Evolutionary conservation across 1,140 invertebrate genomes (phyloP), one percentile per base, ranked within the genome.

Genomic region (Meteorus sp.): DNA sequence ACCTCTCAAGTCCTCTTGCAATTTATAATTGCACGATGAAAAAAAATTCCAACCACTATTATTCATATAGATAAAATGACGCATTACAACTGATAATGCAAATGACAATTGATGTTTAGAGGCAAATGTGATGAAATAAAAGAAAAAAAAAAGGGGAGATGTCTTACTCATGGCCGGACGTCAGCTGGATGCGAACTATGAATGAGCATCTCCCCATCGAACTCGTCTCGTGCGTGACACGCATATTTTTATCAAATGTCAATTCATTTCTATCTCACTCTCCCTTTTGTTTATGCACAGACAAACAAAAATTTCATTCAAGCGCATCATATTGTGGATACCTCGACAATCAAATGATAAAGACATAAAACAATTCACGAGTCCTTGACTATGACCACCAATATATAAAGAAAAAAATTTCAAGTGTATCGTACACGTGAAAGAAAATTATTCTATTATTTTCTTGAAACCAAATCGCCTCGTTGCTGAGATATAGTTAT

Each of bases 151-250:
- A 54, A 39, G 13, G 35, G n/a, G 13, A 39, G 17, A 39, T 39
- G 17, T 15, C 17, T 39, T n/a, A 44, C 19, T 19, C 41, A 63
- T 64, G 62, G 39, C 59, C 63, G 59, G 33, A 67, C 35, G 67
- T 62, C 71, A 69, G 66, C 52, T 68, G 64, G 19, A 22, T 33
- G 1, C 19, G 35, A 41, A 57, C 62, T 70, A 70, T 72, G 69
- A 74, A 71, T 72, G 70, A 71, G 64, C 45, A 70, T 64, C 27
- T 29, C 25, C 31, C 37, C 31, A 31, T 35, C 37, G 31, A 69
- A 60, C 61, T 67, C 62, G 65, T 66, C 66, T 56, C 25, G 45
- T 13, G 50, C 67, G 63, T 68, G 67, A 65, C 56, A 6, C 20
- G 63, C 64, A 63, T 67, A 54, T 51, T 62, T 62, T 58, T 47